Base-by-base conservation (phyloP, 2,888 invertebrate genomes). In the Cryptosula pallasiana region DNA sequence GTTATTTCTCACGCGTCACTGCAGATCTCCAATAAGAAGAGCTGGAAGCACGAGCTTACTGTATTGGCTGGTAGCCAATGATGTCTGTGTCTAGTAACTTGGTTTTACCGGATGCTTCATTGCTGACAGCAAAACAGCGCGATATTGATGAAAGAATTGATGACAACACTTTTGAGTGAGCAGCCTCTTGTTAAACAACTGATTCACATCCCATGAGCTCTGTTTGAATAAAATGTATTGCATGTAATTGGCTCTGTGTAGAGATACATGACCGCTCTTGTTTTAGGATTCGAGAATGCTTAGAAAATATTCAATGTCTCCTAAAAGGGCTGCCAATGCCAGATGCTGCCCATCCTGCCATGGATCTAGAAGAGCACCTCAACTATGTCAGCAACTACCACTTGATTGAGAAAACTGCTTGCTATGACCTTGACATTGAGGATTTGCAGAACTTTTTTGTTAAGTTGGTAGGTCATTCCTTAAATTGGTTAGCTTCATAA, bases 391-490 rank as follows among this genome's bases (percentile, higher is more conserved):
- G 25, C 32, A 25, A 63, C 63, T 63, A 63, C 27, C 63, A 32
- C 32, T 25, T 27, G 5, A 63, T 63, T 63, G 82, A 82, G 75
- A 82, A 82, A 72, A 79, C 79, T 35, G 78, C 80, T 0, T 82
- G 82, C 73, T 81, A 81, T 73, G 82, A 82, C 72, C 81, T 81
- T 3, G 81, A 81, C 35, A 73, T 78, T n/a, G 81, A 80, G 32
- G 80, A 80, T 70, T 77, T 81, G 23, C 76, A 78, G 13, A 78
- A 78, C 34, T 78, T 82, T 16, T 77, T 82, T 0, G 75, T 76
- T 70, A 79, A 81, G 75, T 77, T 81, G 69, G 81, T 82, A 76
- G 77, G 79, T 74, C n/a, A 16, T 63, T 45, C 20, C n/a, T n/a
- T n/a, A n/a, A n/a, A n/a, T n/a, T n/a, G n/a, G n/a, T n/a, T n/a